Conservation (phyloP, 2,113 vertebrate species). For the Antechinus flavipes region DNA sequence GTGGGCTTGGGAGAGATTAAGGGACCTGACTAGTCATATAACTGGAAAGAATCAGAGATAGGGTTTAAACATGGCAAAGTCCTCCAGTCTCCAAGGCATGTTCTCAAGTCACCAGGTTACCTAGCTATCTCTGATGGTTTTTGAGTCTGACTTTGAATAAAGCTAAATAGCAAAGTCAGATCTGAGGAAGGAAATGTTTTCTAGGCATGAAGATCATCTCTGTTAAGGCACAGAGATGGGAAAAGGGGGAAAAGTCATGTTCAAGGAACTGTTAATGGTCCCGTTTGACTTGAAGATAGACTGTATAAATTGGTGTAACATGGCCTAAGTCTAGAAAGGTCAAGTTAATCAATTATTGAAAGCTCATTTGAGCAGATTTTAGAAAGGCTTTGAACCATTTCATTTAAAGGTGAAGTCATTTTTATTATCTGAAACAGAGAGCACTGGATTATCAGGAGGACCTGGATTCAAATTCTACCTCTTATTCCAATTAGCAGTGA, state of each 20-base stretch:
- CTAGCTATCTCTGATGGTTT: no score
- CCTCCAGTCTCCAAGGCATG: no score
- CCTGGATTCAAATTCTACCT: not conserved
- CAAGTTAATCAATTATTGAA: not conserved
- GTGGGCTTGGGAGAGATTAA: no score
- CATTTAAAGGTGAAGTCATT: slow-evolving; percentile 10
- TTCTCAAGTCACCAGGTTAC: no score
- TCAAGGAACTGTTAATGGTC: not conserved
- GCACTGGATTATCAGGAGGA: not conserved
- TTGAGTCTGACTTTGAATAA: no score
- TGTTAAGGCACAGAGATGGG: not conserved
- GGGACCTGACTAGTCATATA: no score
- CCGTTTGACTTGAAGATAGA: no score
- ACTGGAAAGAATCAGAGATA: no score
- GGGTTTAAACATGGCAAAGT: no score
- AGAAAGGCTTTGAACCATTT: slow-evolving; percentile 46
- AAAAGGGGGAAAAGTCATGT: not conserved
- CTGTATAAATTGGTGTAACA: not conserved
- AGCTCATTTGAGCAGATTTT: not conserved
- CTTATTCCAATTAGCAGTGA: not conserved
- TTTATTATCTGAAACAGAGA: not conserved
- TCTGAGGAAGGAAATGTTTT: not conserved
- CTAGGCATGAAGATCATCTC: not conserved
- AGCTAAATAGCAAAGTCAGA: not conserved
- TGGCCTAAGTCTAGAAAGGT: not conserved